Evolutionary conservation across 1,140 invertebrate genomes (phyloP), one percentile per base, ranked within the genome.

Genomic region (Drosophila pruinosa): DNA sequence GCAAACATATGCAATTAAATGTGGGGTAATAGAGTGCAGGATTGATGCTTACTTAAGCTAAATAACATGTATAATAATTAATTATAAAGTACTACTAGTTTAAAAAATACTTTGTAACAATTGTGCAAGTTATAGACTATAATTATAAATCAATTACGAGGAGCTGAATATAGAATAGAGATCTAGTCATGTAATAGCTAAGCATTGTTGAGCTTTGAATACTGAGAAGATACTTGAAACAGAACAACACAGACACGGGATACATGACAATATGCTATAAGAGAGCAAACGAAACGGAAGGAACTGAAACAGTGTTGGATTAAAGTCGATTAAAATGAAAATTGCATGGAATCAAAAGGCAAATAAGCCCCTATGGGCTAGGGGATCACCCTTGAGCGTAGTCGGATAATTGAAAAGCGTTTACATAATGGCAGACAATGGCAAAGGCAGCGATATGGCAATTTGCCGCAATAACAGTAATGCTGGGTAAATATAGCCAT

Each of bases 321-420:
- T 24, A 28, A 5, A 17, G 3, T 22, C 21, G 10, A 47, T 31
- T 7, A 50, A 26, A 14, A 31, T 31, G 12, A 14, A 68, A 80
- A 78, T 53, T 75, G 57, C 57, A 26, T 17, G 41, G 24, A 63
- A 82, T 71, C 59, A 72, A 61, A 67, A 52, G 62, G 34, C 54
- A 53, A 57, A 62, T 57, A 14, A 41, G 26, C 21, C 21, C 12
- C 17, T 28, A 56, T 47, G 70, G 34, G 38, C 24, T 38, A 8
- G 8, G 28, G 19, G 26, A 56, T 57, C 74, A 78, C 74, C 81
- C 81, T 81, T 88, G 78, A 78, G 67, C 56, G 43, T 26, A 38
- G 41, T 39, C 61, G 68, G 52, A 73, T 43, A 86, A 89, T 89
- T 64, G 68, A 75, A 78, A 88, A 65, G 50, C 58, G 67, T 74